Evolutionary conservation across 92 coral and sea anemone species (phyloP), one percentile per base, ranked within the genome.

Genomic region (Phenganax subtilis): DNA sequence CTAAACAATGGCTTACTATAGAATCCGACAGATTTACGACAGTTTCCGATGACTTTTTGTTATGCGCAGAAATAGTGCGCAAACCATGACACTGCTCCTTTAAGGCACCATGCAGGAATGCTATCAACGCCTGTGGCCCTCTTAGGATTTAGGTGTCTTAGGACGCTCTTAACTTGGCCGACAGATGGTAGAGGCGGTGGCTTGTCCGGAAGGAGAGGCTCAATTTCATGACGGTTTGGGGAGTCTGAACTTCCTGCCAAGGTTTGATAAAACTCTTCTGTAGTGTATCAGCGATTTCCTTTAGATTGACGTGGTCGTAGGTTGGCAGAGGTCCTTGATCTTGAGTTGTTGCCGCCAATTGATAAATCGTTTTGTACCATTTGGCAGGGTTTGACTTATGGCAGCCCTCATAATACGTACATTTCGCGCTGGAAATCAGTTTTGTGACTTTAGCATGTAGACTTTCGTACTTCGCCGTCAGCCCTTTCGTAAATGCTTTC

Each of bases 331-430:
- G 47, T 37, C 3, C 47, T 37, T 37, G 47, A 1, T 37, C 0
- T 1, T 37, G 47, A 5, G 47, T 37, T 56, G 88, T 88, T 80
- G 97, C 92, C n/a, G 97, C 90, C 73, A 90, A 5, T 37, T 92
- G 57, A 70, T 92, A 9, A 92, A 90, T 82, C 87, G 81, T 12
- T 80, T 92, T 51, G 96, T 93, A 16, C 97, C 97, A 52, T 92
- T 90, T 61, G 59, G 90, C 11, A 88, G 90, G 97, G 97, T 84
- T 82, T 47, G 55, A 54, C 9, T 71, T 56, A 7, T 15, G 60
- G 0, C 16, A 10, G 16, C 60, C 2, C 7, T 2, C 60, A 2
- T 65, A 65, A 9, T 65, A 2, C 2, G 14, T 65, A 0, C 17
- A 3, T 65, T 65, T 65, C 0, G 71, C 71, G 10, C 20, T 65